phyloP scores from a whole-genome alignment of 2,113 vertebrate species.

The Thryonomys swinderianus region DNA sequence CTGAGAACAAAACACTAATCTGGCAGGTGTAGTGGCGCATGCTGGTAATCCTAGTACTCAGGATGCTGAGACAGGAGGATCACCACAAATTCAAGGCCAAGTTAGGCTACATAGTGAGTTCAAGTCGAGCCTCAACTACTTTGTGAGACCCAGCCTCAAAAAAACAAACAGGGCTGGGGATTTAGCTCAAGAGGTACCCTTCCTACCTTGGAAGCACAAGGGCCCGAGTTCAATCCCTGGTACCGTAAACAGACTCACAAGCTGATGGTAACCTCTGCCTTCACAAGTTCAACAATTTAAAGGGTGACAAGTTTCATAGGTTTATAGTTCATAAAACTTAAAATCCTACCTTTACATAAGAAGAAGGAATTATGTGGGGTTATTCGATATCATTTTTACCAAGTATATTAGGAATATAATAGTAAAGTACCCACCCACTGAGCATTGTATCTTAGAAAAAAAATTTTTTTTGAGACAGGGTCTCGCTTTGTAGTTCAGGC shows the following conservation, averaged over 20 bases:
- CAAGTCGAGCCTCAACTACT: not conserved
- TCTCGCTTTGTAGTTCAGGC: too few relatives aligned
- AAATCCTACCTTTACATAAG: not conserved
- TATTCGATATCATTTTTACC: slow-evolving; percentile 2
- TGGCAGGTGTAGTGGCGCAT: not conserved
- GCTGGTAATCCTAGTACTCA: not conserved
- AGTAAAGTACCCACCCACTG: not conserved
- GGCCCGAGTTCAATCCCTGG: too few relatives aligned
- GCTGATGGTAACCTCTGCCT: not conserved
- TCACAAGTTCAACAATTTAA: not conserved
- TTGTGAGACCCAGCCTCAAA: not conserved
- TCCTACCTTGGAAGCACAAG: too few relatives aligned
- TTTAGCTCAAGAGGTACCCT: too few relatives aligned
- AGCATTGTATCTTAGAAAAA: slow-evolving; percentile 27
- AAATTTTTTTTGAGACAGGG: too few relatives aligned
- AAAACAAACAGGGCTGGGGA: too few relatives aligned
- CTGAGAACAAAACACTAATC: not conserved
- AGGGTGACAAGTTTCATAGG: not conserved
- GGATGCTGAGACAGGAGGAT: not conserved
- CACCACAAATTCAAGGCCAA: not conserved
- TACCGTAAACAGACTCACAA: not conserved
- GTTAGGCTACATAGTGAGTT: not conserved
- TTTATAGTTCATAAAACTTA: not conserved
- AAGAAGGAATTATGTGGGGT: not conserved
- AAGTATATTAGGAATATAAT: not conserved